Conservation (phyloP, 2,888 invertebrate genomes). For the Isotomurus palustris region DNA sequence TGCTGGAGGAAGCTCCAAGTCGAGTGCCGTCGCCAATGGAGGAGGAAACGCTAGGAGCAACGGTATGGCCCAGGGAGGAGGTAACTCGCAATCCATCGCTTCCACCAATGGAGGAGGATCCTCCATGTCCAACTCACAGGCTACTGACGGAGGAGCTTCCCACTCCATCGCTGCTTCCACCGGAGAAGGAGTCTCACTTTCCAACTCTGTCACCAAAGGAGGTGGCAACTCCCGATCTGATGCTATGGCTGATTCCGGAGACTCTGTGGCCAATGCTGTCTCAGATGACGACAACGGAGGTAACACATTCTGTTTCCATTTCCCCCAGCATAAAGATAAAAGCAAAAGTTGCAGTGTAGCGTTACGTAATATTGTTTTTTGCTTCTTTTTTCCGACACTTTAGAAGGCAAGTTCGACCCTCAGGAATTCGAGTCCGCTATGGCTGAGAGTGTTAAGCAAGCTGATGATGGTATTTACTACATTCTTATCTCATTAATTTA, state of each 20-base stretch:
- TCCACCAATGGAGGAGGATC: conserved; percentile 4
- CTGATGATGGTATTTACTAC: not conserved
- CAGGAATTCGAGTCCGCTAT: not conserved
- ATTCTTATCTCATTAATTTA: too few relatives aligned
- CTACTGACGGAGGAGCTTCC: conserved; percentile 10
- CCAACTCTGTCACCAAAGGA: conserved; percentile 7
- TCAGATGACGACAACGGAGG: conserved; percentile 1
- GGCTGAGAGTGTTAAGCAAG: not conserved
- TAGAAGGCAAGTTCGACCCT: conserved; percentile 1
- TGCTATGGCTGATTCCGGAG: conserved; percentile 7
- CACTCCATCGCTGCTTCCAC: conserved; percentile 4
- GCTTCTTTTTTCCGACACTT: not conserved
- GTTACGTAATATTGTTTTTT: not conserved
- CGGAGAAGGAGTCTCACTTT: not conserved
- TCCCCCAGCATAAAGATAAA: too few relatives aligned
- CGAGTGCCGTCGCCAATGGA: conserved; percentile 11
- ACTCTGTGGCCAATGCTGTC: conserved; percentile 10
- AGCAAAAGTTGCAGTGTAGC: too few relatives aligned
- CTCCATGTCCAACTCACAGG: conserved; percentile 9
- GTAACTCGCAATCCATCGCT: conserved; percentile 5
- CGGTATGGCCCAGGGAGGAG: conserved; percentile 6
- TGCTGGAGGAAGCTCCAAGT: conserved; percentile 4
- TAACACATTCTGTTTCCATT: not conserved
- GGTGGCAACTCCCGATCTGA: conserved; percentile 3
- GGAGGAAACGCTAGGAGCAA: conserved; percentile 3